Base-by-base conservation (phyloP, 2,888 invertebrate genomes). In the Malthinus flaveolus region DNA sequence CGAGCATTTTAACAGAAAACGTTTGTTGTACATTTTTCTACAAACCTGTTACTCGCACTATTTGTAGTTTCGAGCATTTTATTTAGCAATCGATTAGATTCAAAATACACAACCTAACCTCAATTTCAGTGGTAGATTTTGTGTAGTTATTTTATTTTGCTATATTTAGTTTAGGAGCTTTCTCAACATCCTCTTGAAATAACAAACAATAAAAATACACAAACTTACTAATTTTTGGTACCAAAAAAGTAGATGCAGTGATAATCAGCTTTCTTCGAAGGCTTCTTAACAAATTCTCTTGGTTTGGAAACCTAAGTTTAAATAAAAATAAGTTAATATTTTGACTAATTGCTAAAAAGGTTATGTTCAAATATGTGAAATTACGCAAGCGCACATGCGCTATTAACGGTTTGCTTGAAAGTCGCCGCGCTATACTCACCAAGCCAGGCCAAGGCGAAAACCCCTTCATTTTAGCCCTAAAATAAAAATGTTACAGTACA, bases 391-490 rank as follows among this genome's bases (percentile, higher is more conserved):
- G 65, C 48, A n/a, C 71, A 68, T 75, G 71, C 72, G 75, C 23
- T 23, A 5, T 72, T 76, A 79, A 79, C 79, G 77, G 80, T 79
- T 77, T 76, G 71, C 69, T 72, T 72, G 73, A 70, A 73, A 78
- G 66, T 68, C 58, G 69, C 65, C 59, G 63, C 65, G 67, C 58
- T 63, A 72, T 77, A 87, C 92, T 90, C 87, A 96, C 95, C 87
- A 93, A 91, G 81, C 94, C 95, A 64, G 97, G 96, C 97, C 97
- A 97, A 66, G 95, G 93, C 68, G 94, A 91, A 83, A 93, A 96
- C 70, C 95, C 93, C 84, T 95, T 96, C 95, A 97, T 95, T 86
- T 95, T 96, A 58, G 96, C 95, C 96, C 96, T 97, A 86, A 69
- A 86, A 85, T 31, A 54, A 55, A 32, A 58, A 11, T 23, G 54